phyloP scores from a whole-genome alignment of 2,797 vertebrate species.

The Euphonia xanthogaster region DNA sequence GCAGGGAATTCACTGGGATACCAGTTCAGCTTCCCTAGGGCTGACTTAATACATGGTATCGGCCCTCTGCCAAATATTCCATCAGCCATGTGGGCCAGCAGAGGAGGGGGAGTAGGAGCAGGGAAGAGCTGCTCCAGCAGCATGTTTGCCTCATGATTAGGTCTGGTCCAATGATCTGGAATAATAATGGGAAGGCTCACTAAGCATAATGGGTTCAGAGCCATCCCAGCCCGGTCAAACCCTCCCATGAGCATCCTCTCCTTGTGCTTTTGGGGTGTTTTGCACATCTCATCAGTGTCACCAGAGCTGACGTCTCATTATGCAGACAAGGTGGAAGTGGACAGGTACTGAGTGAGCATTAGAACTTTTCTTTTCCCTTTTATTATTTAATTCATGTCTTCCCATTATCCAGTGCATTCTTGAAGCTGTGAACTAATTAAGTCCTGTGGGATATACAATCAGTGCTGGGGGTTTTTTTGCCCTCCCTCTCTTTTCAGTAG shows the following conservation, averaged over 20 bases:
- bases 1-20: conserved; percentile 28
- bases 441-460: conserved; percentile 80
- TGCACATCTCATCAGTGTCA: conserved; percentile 70
- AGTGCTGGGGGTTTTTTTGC: background rate
- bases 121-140: conserved; percentile 7
- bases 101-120: conserved; percentile 18
- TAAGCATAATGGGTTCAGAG: conserved; percentile 29
- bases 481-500: background rate
- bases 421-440: conserved; percentile 78
- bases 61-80: conserved; percentile 44
- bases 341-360: conserved; percentile 71
- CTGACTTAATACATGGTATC: conserved; percentile 30
- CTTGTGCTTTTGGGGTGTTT: conserved; percentile 28
- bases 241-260: conserved; percentile 47
- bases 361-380: conserved; percentile 60
- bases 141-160: conserved; percentile 40
- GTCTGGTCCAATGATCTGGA: conserved; percentile 43
- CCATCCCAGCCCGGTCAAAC: conserved; percentile 18
- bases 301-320: conserved; percentile 72
- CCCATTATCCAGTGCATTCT: conserved; percentile 30
- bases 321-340: conserved; percentile 70
- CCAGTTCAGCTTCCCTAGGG: conserved; percentile 51
- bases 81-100: conserved; percentile 42
- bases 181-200: conserved; percentile 52
- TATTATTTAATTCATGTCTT: conserved; percentile 63